Evolutionary conservation across 2,113 vertebrate genomes (phyloP).

Genomic region (Rattus rattus): DNA sequence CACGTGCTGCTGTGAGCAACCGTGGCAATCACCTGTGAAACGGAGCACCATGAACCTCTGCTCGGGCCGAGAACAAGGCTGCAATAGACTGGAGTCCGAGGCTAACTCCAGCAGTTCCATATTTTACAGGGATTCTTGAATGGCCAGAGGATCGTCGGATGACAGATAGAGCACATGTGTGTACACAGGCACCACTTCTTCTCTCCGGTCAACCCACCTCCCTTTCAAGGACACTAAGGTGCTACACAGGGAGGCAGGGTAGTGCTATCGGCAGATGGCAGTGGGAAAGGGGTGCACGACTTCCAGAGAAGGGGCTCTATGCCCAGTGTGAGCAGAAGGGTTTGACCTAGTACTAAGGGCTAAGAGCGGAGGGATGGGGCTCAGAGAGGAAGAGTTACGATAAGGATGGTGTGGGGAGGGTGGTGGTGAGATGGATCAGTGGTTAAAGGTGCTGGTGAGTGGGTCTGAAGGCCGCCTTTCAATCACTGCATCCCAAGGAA

Average conservation of each 20-base stretch:
- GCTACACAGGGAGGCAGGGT: neutral
- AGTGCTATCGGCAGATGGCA: neutral
- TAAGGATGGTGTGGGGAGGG: neutral
- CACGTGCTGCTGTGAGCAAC: slow-evolving; percentile 48
- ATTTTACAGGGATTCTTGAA: neutral
- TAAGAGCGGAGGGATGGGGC: neutral
- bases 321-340: neutral
- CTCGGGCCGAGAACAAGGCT: neutral
- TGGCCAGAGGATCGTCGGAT: neutral
- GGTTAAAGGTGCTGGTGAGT: neutral
- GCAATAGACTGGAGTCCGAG: neutral
- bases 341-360: neutral
- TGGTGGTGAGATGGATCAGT: neutral
- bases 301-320: neutral
- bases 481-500: neutral
- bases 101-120: neutral
- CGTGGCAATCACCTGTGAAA: slow-evolving; percentile 21
- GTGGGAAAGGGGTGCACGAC: too few relatives aligned
- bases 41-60: neutral
- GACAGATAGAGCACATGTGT: neutral
- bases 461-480: neutral
- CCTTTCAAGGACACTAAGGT: neutral
- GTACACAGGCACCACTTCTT: neutral
- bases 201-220: neutral
- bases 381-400: neutral